phyloP scores from a whole-genome alignment of 1,140 invertebrate genomes.

The Medauroidea extradentata region DNA sequence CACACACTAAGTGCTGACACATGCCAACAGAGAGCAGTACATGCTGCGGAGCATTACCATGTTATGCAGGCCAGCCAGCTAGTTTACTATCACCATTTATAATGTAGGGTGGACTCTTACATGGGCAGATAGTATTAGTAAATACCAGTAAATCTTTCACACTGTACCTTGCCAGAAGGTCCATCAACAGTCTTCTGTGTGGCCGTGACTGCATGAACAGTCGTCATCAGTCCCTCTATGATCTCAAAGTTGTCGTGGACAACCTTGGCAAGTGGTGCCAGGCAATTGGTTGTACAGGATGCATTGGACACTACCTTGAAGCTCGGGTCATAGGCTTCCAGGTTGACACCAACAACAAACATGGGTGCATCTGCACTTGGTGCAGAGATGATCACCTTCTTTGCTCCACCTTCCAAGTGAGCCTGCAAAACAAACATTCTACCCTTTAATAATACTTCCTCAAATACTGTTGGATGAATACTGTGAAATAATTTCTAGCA shows the following conservation, averaged over 20 bases:
- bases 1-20: too few species aligned
- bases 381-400: conserved; percentile 67
- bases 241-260: conserved; percentile 67
- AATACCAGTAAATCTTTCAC: too few species aligned
- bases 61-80: too few species aligned
- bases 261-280: conserved; percentile 68
- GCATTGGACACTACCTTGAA: conserved; percentile 59
- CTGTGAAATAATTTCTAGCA: neutral
- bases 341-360: conserved; percentile 65
- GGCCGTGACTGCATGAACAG: conserved; percentile 70
- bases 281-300: conserved; percentile 71
- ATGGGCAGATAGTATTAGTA: too few species aligned
- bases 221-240: conserved; percentile 69
- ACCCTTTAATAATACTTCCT: neutral
- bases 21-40: too few species aligned
- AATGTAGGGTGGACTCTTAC: too few species aligned
- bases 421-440: conserved; percentile 38
- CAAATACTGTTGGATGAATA: neutral
- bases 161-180: conserved; percentile 37
- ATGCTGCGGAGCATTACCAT: too few species aligned
- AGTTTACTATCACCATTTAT: too few species aligned
- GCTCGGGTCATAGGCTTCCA: conserved; percentile 51
- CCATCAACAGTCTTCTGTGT: conserved; percentile 73
- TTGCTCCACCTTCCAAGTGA: conserved; percentile 60
- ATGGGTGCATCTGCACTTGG: conserved; percentile 70